phyloP scores from a whole-genome alignment of 1,140 invertebrate genomes.

The Drosophila repletoides region DNA sequence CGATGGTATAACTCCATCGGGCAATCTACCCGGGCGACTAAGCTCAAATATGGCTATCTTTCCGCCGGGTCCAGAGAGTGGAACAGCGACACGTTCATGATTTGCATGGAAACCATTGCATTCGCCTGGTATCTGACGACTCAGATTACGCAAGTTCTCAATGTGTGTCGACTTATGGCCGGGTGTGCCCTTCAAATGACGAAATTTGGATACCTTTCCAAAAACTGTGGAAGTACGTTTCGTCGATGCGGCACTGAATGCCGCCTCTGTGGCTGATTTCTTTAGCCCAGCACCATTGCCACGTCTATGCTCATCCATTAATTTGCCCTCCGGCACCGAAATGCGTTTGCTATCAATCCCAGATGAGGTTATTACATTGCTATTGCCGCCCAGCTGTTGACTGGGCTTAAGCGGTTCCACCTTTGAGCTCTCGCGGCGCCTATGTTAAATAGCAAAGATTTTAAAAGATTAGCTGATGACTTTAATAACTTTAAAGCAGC shows the following conservation, averaged over 20 bases:
- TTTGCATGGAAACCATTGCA: slow-evolving; percentile 97
- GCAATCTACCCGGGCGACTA: slow-evolving; percentile 88
- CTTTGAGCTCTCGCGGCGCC: slow-evolving; percentile 74
- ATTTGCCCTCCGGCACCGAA: slow-evolving; percentile 75
- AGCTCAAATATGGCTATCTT: slow-evolving; percentile 94
- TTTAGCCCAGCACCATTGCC: slow-evolving; percentile 64
- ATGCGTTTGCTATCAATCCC: slow-evolving; percentile 68
- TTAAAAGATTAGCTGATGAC: neutral
- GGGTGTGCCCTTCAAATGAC: slow-evolving; percentile 94
- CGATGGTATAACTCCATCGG: slow-evolving; percentile 91
- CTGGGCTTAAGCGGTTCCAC: slow-evolving; percentile 64
- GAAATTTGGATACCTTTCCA: slow-evolving; percentile 95
- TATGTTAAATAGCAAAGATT: neutral
- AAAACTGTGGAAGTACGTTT: slow-evolving; percentile 94
- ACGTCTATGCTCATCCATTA: slow-evolving; percentile 66
- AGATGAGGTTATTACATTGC: slow-evolving; percentile 8
- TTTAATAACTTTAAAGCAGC: neutral
- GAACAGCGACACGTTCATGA: slow-evolving; percentile 91
- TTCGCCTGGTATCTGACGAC: slow-evolving; percentile 95
- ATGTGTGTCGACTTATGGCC: slow-evolving; percentile 95
- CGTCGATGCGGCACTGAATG: slow-evolving; percentile 84
- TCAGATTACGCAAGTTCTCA: slow-evolving; percentile 95
- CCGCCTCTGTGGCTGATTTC: slow-evolving; percentile 84
- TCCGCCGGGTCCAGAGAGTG: slow-evolving; percentile 93
- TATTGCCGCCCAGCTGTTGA: slow-evolving; percentile 37